These are phyloP conservation scores for Tupiocoris notatus DNA, from an alignment of 2,888 invertebrate genomes.

Conservation along the genomic window DNA sequence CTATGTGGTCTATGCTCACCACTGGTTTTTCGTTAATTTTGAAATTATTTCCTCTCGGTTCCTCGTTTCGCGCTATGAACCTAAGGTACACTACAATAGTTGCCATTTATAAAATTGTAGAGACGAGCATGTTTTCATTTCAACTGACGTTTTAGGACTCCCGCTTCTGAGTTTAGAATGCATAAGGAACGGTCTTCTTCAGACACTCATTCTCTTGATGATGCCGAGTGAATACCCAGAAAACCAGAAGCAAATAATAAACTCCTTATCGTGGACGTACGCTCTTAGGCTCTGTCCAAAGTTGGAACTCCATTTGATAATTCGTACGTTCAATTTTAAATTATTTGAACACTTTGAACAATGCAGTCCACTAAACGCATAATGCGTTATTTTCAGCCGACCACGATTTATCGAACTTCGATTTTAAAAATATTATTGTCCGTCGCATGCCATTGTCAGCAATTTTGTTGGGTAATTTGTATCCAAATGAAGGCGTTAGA, in stretches of 20 bases:
- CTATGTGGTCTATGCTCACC: too few relatives aligned
- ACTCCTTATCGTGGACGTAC: background rate
- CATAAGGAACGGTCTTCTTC: background rate
- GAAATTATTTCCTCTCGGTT: too few relatives aligned
- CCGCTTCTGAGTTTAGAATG: conserved; percentile 4
- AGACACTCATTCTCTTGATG: background rate
- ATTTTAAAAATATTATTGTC: conserved; percentile 1
- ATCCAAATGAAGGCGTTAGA: background rate
- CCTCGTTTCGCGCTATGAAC: too few relatives aligned
- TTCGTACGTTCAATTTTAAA: too few relatives aligned
- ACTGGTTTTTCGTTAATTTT: too few relatives aligned
- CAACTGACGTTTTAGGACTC: conserved; percentile 3
- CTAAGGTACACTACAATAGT: too few relatives aligned
- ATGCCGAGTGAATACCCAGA: background rate
- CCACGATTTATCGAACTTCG: background rate
- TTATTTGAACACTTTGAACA: too few relatives aligned
- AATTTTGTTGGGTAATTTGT: background rate
- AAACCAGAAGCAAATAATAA: conserved; percentile 3
- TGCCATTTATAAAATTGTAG: too few relatives aligned
- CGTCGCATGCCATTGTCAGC: conserved; percentile 11
- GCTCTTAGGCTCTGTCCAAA: conserved; percentile 1
- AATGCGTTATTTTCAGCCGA: background rate
- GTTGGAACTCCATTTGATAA: conserved; percentile 2
- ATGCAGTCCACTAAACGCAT: too few relatives aligned
- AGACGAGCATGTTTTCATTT: too few relatives aligned